These are phyloP conservation scores for Sinohyriopsis cumingii DNA, from an alignment of 2,888 invertebrate genomes.

Conservation along the genomic window DNA sequence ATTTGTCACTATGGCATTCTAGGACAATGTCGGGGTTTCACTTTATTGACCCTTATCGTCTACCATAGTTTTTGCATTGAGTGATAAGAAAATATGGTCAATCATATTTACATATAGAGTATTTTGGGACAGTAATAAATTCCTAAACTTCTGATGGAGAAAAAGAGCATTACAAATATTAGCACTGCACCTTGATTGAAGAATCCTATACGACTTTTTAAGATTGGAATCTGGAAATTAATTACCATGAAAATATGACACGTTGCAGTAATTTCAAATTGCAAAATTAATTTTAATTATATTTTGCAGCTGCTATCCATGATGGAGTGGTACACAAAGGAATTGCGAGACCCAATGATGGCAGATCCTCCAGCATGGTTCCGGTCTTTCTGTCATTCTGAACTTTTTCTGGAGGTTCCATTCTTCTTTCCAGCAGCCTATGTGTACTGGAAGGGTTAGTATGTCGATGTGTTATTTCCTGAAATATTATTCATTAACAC, in stretches of 20 bases:
- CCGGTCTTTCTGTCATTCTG: conserved; percentile 58
- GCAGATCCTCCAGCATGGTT: conserved; percentile 63
- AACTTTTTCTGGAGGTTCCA: conserved; percentile 64
- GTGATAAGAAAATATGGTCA: too few species aligned
- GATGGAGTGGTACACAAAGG: conserved; percentile 54
- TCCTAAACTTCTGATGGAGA: too few species aligned
- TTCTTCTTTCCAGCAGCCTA: conserved; percentile 66
- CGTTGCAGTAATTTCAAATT: too few species aligned
- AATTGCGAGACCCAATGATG: conserved; percentile 63
- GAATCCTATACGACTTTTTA: not conserved
- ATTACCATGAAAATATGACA: not conserved
- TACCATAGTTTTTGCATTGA: too few species aligned
- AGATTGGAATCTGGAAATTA: not conserved
- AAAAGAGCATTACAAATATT: too few species aligned
- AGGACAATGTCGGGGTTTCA: too few species aligned
- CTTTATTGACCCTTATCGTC: too few species aligned
- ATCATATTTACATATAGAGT: too few species aligned
- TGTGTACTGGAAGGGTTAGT: conserved; percentile 64
- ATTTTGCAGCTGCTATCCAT: conserved; percentile 49
- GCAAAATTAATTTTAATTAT: not conserved
- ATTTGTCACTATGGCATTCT: too few species aligned
- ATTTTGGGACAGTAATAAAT: too few species aligned
- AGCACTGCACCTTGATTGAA: not conserved
- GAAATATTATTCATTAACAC: too few species aligned
- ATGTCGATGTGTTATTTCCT: too few species aligned